Evolutionary conservation across 2,113 vertebrate genomes (phyloP), one percentile per base, ranked within the genome.

Genomic region (Lepus americanus): DNA sequence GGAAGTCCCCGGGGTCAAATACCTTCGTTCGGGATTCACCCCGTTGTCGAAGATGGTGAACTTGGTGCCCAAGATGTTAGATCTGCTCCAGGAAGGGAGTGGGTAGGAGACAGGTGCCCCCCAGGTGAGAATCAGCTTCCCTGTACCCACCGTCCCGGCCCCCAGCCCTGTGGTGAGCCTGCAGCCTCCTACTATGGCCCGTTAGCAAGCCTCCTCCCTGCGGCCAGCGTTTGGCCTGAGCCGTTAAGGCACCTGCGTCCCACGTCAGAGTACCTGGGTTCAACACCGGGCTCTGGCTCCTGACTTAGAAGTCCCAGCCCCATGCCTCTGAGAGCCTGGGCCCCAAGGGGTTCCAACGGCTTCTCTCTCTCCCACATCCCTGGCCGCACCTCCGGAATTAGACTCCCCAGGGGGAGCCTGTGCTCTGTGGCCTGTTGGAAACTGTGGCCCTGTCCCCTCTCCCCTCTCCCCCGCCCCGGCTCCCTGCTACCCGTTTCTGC

Each of bases 11-110:
- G 98, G 98, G 82, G 98, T 64, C 27, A 98, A 99, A n/a, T 98
- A 98, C 79, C 98, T 99, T 64, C 96, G 98, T 3, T 99, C 98
- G 0, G 99, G 99, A 97, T 99, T 99, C 91, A 98, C 98, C 2
- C 99, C 99, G 4, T 98, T 98, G 90, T 99, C 97, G 39, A 98
- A 99, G 51, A 99, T 99, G 3, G 98, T 99, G 95, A 99, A 99
- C 94, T 98, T 99, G 72, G 99, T 99, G 20, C 99, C 99, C 83
- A 99, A 97, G 80, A 99, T 95, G 84, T 99, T 99, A 31, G 97
- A 97, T 94, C 96, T 97, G 74, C 33, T 74, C 90, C 92, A 13
- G 44, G 29, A 80, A 27, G 13, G 61, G 2, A 31, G 51, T 33
- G 51, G 63, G 25, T 17, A 92, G 59, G 72, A 90, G 44, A 66